These are phyloP conservation scores for Drosophila pruinosa DNA, from an alignment of 1,140 invertebrate genomes.

Conservation along the genomic window DNA sequence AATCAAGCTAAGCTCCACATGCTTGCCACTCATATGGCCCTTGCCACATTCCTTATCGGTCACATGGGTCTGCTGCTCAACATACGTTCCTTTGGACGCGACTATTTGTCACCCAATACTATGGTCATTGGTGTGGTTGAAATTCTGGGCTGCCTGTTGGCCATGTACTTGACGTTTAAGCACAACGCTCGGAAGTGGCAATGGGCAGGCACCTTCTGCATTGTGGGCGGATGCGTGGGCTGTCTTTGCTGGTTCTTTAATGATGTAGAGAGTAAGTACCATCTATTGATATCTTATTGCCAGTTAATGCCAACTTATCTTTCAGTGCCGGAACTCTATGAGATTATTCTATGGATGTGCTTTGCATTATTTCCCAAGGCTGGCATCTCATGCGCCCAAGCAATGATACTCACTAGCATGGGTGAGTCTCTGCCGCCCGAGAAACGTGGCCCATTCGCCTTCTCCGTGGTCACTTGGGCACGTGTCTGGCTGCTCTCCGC, in stretches of 20 bases:
- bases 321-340: constrained; percentile 59
- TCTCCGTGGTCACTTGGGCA: constrained; percentile 70
- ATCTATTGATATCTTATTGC: background rate
- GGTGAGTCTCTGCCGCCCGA: constrained; percentile 58
- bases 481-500: constrained; percentile 76
- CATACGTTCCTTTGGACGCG: constrained; percentile 81
- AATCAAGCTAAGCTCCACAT: constrained; percentile 55
- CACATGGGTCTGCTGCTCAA: constrained; percentile 82
- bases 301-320: background rate
- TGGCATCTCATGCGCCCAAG: constrained; percentile 68
- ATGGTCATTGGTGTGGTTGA: constrained; percentile 75
- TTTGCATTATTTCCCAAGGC: constrained; percentile 65
- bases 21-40: constrained; percentile 70
- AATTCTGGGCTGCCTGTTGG: constrained; percentile 72
- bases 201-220: constrained; percentile 58
- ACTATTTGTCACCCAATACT: constrained; percentile 76
- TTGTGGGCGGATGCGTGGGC: constrained; percentile 50
- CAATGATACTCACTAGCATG: constrained; percentile 69
- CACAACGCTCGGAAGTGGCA: constrained; percentile 53
- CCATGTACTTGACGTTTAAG: constrained; percentile 49
- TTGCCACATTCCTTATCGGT: constrained; percentile 77
- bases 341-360: constrained; percentile 61
- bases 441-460: constrained; percentile 57
- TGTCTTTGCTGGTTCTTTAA: constrained; percentile 60
- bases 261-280: constrained; percentile 30